Percentiles rank a stretch among this genome's conserved stretches.
Evolutionary conservation across 2,113 vertebrate species (phyloP).

Genomic region (Forbesichthys papilliferus): DNA sequence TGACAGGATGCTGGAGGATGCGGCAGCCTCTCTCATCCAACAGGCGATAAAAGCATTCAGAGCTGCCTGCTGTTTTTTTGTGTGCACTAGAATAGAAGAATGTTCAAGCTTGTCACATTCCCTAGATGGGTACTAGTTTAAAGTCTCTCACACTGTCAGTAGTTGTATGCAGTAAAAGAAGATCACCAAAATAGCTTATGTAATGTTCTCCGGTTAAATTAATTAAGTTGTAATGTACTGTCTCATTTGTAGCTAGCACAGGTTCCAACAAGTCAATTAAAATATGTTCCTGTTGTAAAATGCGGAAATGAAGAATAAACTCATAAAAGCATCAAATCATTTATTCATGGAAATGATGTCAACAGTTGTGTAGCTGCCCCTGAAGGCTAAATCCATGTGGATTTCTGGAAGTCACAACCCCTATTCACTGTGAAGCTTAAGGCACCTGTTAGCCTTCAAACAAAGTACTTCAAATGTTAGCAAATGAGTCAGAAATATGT

Average conservation of each 20-base stretch:
- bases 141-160: slow-evolving; percentile 18
- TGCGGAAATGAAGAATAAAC: not conserved
- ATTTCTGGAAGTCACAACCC: no score
- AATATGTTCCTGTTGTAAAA: not conserved
- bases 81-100: slow-evolving; percentile 38
- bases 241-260: not conserved
- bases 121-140: not conserved
- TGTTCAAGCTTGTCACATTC: slow-evolving; percentile 36
- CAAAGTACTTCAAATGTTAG: no score
- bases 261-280: not conserved
- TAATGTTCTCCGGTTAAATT: not conserved
- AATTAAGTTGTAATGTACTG: not conserved
- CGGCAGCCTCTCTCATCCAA: slow-evolving; percentile 50
- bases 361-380: not conserved
- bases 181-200: slow-evolving; percentile 5
- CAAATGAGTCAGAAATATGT: no score
- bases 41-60: slow-evolving; percentile 56
- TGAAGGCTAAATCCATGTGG: no score
- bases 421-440: no score
- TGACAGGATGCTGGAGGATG: slow-evolving; percentile 65
- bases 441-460: no score
- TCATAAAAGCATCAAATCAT: not conserved
- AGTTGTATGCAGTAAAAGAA: slow-evolving; percentile 11
- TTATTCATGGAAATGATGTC: no score
- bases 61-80: slow-evolving; percentile 45